These are phyloP conservation scores for Coleophora flavipennella DNA, from an alignment of 2,888 invertebrate genomes.

Conservation along the genomic window DNA sequence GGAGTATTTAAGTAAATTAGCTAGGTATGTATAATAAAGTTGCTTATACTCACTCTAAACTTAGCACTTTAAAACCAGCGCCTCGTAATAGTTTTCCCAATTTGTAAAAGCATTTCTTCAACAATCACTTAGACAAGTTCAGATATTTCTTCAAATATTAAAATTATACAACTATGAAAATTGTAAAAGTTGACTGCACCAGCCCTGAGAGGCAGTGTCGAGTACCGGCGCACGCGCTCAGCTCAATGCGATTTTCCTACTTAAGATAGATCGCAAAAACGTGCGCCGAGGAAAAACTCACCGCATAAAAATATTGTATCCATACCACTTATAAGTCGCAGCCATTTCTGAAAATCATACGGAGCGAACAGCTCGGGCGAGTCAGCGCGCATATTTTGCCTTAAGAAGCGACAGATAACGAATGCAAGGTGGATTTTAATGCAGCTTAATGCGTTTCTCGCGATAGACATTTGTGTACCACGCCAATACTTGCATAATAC, in stretches of 20 bases:
- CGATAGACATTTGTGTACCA: constrained; percentile 52
- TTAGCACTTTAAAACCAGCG: no score
- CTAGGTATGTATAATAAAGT: no score
- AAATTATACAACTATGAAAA: no score
- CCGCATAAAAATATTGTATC: constrained; percentile 71
- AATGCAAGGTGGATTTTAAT: constrained; percentile 69
- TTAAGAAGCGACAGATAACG: constrained; percentile 55
- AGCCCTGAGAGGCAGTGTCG: constrained; percentile 32
- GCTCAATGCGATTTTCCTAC: constrained; percentile 71
- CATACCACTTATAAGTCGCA: constrained; percentile 57
- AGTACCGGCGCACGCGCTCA: constrained; percentile 70
- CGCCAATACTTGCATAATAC: constrained; percentile 35
- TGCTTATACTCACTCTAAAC: no score
- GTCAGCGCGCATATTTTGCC: constrained; percentile 66
- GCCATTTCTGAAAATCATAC: constrained; percentile 73
- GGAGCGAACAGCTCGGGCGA: constrained; percentile 55
- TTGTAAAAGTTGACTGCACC: constrained; percentile 7
- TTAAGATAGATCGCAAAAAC: constrained; percentile 69
- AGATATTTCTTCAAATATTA: no score
- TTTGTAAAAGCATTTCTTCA: no score
- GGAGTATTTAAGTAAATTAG: no score
- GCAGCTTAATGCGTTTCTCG: constrained; percentile 61
- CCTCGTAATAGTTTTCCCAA: no score
- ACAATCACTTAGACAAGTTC: no score
- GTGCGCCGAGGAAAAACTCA: constrained; percentile 52